Conservation (phyloP, 2,113 vertebrate species). For the Tyrannus savana region DNA sequence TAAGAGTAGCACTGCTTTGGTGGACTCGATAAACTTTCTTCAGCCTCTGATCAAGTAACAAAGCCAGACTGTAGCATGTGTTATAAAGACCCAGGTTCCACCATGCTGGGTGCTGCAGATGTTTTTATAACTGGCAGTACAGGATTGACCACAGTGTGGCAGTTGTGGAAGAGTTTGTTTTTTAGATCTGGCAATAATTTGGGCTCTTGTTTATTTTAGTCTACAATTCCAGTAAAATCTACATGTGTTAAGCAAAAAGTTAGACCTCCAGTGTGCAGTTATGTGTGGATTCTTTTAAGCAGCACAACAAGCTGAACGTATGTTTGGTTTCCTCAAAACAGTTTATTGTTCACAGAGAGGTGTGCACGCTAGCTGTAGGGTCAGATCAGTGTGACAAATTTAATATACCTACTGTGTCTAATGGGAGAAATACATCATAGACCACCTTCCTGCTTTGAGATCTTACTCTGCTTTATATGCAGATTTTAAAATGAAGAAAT, state of each 20-base stretch:
- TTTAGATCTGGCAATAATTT: background rate
- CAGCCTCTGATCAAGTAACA: background rate
- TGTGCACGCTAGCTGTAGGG: background rate
- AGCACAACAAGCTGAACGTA: background rate
- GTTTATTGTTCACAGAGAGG: background rate
- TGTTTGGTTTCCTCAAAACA: background rate
- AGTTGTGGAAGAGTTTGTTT: fast-evolving
- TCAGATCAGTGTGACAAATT: background rate
- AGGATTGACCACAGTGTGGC: background rate
- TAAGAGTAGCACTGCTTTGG: background rate
- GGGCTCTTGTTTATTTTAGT: background rate
- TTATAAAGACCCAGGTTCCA: background rate
- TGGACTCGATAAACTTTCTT: background rate
- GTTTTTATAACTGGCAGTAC: background rate
- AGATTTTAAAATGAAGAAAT: background rate
- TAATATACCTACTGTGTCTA: too few species aligned
- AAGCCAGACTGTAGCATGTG: background rate
- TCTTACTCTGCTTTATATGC: background rate
- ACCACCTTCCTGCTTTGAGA: background rate
- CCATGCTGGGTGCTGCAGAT: background rate
- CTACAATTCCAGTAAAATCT: background rate
- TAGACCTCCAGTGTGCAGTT: background rate
- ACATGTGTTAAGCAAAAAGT: background rate
- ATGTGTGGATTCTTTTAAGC: background rate
- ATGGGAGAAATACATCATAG: background rate